Evolutionary conservation across 1,140 invertebrate genomes (phyloP).

Genomic region (Papilio aristodemus): DNA sequence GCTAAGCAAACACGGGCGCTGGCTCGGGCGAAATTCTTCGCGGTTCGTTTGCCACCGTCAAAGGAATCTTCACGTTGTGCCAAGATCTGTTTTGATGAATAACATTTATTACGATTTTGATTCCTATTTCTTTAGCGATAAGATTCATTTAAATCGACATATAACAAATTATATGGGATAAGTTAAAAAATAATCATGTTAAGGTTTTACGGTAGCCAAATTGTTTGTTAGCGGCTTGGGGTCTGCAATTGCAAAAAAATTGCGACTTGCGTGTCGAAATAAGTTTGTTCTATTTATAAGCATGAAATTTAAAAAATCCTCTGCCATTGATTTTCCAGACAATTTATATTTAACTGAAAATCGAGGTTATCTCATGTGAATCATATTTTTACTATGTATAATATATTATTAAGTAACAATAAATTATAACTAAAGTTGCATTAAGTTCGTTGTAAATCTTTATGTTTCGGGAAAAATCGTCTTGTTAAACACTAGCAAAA

Average conservation of each 20-base stretch:
- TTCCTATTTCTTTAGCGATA: conserved; percentile 40
- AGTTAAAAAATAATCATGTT: conserved; percentile 69
- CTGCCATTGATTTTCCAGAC: too few species aligned
- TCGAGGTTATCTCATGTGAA: too few species aligned
- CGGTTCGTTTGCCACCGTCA: conserved; percentile 67
- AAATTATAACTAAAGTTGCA: too few species aligned
- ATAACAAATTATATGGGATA: conserved; percentile 33
- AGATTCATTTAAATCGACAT: conserved; percentile 9
- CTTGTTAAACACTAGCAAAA: too few species aligned
- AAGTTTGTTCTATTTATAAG: neutral
- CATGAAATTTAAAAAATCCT: too few species aligned
- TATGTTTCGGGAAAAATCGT: too few species aligned
- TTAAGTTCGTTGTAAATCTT: too few species aligned
- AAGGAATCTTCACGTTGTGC: conserved; percentile 50
- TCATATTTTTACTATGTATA: too few species aligned
- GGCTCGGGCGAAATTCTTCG: conserved; percentile 63
- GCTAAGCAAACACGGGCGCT: conserved; percentile 67
- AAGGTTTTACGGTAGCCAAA: conserved; percentile 68
- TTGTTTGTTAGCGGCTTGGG: conserved; percentile 64
- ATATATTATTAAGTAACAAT: too few species aligned
- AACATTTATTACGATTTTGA: conserved; percentile 34
- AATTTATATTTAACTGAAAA: too few species aligned
- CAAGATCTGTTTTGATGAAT: conserved; percentile 18
- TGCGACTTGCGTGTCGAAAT: neutral
- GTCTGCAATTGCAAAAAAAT: conserved; percentile 41